These are phyloP conservation scores for Chitala chitala DNA, from an alignment of 2,113 vertebrate species.

Conservation along the genomic window DNA sequence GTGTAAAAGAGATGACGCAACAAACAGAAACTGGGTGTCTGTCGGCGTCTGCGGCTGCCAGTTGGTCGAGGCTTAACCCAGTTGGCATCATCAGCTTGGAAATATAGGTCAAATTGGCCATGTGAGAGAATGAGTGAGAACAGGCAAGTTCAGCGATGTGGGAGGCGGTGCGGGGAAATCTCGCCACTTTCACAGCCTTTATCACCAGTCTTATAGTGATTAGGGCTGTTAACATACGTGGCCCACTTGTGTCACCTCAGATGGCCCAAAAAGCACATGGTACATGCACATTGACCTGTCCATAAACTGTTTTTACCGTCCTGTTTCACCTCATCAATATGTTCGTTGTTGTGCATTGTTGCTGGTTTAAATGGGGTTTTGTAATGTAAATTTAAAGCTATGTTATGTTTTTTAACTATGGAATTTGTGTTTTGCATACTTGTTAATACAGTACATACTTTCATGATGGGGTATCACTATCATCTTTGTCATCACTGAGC, in stretches of 20 bases:
- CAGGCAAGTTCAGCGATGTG: slow-evolving; percentile 6
- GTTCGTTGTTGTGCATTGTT: too few species aligned
- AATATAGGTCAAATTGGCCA: slow-evolving; percentile 65
- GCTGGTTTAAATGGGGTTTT: too few species aligned
- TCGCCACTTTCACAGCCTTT: slow-evolving; percentile 6
- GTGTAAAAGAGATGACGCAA: slow-evolving; percentile 54
- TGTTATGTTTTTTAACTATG: too few species aligned
- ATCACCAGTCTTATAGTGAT: neutral
- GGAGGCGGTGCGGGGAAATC: slow-evolving; percentile 28
- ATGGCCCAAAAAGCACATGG: neutral
- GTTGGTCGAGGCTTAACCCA: slow-evolving; percentile 42
- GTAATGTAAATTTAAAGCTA: too few species aligned
- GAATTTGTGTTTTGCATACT: too few species aligned
- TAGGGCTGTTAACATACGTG: neutral
- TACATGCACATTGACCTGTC: neutral
- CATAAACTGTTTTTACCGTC: neutral
- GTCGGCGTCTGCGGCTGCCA: slow-evolving; percentile 31
- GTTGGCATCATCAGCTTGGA: slow-evolving; percentile 46
- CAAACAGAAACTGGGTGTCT: slow-evolving; percentile 44
- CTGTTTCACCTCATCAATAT: neutral
- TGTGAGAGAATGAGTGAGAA: slow-evolving; percentile 14
- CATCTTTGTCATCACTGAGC: too few species aligned
- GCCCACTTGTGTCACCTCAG: neutral
- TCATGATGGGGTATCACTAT: too few species aligned
- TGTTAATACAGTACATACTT: too few species aligned